Conservation (phyloP, 2,113 vertebrate genomes). For the Petroica traversi region DNA sequence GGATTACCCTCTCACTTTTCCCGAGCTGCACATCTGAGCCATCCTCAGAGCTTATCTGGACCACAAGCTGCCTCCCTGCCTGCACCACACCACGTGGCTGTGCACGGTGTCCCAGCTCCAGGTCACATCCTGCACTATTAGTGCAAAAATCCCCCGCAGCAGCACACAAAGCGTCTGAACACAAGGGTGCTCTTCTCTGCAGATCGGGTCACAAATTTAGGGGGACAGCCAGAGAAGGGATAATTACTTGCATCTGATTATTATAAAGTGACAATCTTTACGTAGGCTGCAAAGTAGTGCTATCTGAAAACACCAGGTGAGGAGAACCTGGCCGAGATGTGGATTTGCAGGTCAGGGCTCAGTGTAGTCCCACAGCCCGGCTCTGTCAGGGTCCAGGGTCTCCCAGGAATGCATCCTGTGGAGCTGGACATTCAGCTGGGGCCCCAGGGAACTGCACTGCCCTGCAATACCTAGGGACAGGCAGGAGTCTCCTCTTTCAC, state of each 20-base stretch:
- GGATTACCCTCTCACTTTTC: not conserved
- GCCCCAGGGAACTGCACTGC: not conserved
- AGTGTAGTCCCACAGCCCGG: fast-evolving
- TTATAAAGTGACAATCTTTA: not conserved
- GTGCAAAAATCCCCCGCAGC: not conserved
- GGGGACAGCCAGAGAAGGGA: not conserved
- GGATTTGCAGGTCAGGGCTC: not conserved
- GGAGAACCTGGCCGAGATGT: fast-evolving
- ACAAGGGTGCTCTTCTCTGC: not conserved
- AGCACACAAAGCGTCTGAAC: not conserved
- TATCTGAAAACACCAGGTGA: not conserved
- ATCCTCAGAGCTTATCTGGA: not conserved
- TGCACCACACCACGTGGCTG: fast-evolving
- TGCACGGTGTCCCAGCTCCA: not conserved
- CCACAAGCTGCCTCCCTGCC: not conserved
- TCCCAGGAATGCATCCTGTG: not conserved
- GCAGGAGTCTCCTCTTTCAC: not conserved
- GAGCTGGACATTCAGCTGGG: not conserved
- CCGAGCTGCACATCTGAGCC: not conserved
- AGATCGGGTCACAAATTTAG: not conserved
- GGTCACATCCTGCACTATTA: not conserved
- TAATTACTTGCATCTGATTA: not conserved
- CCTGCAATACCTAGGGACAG: not conserved
- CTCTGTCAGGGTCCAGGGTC: not conserved
- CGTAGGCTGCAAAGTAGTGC: not conserved